phyloP scores from a whole-genome alignment of 1,140 invertebrate species.

The Dendroctonus ponderosae region DNA sequence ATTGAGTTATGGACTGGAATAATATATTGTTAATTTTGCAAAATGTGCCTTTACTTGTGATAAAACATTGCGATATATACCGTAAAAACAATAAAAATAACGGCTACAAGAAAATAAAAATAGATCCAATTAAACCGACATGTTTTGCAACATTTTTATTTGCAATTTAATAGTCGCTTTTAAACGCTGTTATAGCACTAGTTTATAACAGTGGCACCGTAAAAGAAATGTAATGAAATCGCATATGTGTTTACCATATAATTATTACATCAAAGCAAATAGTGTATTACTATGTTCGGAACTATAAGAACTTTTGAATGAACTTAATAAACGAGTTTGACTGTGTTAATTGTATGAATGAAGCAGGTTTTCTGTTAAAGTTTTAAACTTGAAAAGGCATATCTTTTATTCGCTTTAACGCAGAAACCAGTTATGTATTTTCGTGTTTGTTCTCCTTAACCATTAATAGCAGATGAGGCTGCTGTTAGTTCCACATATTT shows the following conservation, averaged over 20 bases:
- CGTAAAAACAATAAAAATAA: conserved; percentile 3
- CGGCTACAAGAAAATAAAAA: conserved; percentile 4
- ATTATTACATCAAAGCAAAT: conserved; percentile 27
- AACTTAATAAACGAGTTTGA: conserved; percentile 30
- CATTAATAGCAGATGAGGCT: too few species aligned
- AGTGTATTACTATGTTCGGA: conserved; percentile 19
- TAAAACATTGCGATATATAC: neutral
- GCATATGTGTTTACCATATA: conserved; percentile 18
- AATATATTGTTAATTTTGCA: too few species aligned
- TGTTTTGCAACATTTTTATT: conserved; percentile 12
- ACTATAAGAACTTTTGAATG: conserved; percentile 27
- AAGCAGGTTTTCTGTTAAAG: conserved; percentile 28
- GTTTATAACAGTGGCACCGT: conserved; percentile 8
- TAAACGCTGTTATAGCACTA: conserved; percentile 9
- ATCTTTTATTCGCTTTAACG: conserved; percentile 18
- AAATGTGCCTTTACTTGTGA: neutral
- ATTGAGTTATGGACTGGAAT: too few species aligned
- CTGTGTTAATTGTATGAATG: conserved; percentile 22
- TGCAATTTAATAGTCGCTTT: conserved; percentile 4
- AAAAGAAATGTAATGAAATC: conserved; percentile 12
- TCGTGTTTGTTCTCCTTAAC: conserved; percentile 6
- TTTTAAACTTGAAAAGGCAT: conserved; percentile 26
- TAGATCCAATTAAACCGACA: conserved; percentile 1
- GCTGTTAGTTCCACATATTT: too few species aligned
- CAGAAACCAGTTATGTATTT: conserved; percentile 20